Evolutionary conservation across 2,113 vertebrate genomes (phyloP).

Genomic region (Propithecus coquereli): DNA sequence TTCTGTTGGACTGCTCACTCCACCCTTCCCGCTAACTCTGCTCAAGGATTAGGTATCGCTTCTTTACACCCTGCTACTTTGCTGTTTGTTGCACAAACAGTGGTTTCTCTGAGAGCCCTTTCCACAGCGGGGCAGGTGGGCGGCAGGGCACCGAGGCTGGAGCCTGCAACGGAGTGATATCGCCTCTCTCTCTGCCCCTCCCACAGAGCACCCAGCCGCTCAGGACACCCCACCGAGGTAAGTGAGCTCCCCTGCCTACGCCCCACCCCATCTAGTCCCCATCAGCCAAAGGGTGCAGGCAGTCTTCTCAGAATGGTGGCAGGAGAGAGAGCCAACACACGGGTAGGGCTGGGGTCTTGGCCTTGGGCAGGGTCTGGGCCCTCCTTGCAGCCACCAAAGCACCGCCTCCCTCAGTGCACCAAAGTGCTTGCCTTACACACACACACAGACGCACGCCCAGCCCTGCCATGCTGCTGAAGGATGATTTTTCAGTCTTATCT

Average conservation of each 20-base stretch:
- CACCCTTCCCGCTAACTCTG: fast-evolving
- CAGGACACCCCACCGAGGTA: slow-evolving; percentile 46
- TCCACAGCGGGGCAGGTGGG: not conserved
- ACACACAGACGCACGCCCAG: too few species aligned
- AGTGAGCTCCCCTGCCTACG: not conserved
- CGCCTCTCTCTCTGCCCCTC: not conserved
- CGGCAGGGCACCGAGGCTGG: fast-evolving
- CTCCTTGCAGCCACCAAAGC: not conserved
- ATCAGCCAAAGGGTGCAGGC: not conserved
- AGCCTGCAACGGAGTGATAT: not conserved
- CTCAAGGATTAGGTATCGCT: not conserved
- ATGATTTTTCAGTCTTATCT: not conserved
- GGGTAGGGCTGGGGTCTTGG: fast-evolving
- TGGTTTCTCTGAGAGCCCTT: not conserved
- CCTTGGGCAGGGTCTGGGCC: not conserved
- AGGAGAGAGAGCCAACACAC: not conserved
- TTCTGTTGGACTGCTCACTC: fast-evolving
- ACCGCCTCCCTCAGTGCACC: not conserved
- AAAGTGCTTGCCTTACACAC: not conserved
- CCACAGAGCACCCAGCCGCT: slow-evolving; percentile 40
- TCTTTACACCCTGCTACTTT: too few species aligned
- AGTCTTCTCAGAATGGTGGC: not conserved
- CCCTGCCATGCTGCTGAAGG: too few species aligned
- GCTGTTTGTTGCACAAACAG: not conserved
- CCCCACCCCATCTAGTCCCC: not conserved